Base-by-base conservation (phyloP, 1,140 invertebrate species). In the Drosophila micromelanica region DNA sequence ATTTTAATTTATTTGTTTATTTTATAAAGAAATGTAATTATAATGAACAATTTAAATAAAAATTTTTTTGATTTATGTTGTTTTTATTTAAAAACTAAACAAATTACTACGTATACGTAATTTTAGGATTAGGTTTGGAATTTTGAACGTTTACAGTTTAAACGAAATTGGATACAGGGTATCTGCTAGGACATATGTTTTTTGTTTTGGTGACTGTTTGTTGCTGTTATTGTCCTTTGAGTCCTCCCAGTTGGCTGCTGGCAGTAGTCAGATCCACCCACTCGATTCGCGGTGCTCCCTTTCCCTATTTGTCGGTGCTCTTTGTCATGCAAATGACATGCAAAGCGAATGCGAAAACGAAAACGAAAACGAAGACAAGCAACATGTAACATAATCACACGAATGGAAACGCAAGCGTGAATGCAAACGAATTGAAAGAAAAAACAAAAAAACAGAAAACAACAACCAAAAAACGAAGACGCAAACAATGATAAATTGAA, bases 401-500 rank as follows among this genome's bases (percentile, higher is more conserved):
- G 27, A 27, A 27, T 32, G 20, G 13, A 63, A 54, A 27, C 4
- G 5, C 2, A 27, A 27, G 27, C 27, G 27, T 27, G 8, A 35
- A 35, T 15, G 8, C 23, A 30, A 45, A 49, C 23, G 11, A 32
- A 54, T 20, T 8, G 27, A 49, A 37, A 45, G 32, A 27, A n/a
- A 35, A 51, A 32, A 57, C 45, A 32, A 76, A 54, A 40, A 23
- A 23, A 23, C 20, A 23, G 3, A 23, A 23, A 3, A 23, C 2
- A 27, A 5, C n/a, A n/a, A n/a, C n/a, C n/a, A n/a, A 27, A 6
- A 27, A 27, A 45, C 43, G 15, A 56, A 42, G 54, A 11, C 17
- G 42, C 60, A 74, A 75, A 67, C 72, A 74, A 80, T 80, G 76
- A 80, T 78, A 79, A 79, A 79, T 76, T 79, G 72, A 72, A 55